Conservation (phyloP, 2,113 vertebrate species). For the Phyllostomus hastatus region DNA sequence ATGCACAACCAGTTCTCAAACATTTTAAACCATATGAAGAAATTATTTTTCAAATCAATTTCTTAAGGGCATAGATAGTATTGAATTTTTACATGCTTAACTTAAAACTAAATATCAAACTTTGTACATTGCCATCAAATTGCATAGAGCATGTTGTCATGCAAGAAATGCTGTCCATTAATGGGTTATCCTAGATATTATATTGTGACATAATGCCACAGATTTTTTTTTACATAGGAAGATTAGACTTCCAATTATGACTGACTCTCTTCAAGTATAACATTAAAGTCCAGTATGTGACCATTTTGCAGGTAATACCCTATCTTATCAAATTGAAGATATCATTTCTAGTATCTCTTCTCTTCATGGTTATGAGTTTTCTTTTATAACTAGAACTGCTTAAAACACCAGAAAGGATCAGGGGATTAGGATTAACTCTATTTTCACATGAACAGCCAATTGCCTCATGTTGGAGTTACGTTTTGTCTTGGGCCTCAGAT, state of each 20-base stretch:
- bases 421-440: neutral
- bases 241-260: neutral
- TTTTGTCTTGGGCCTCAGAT: neutral
- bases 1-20: too few relatives aligned
- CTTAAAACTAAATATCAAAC: neutral
- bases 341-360: neutral
- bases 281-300: neutral
- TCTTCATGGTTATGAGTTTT: neutral
- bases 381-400: neutral
- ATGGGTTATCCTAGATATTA: neutral
- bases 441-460: neutral
- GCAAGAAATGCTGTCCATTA: neutral
- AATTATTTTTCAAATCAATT: neutral
- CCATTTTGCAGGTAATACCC: neutral
- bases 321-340: constrained; percentile 10
- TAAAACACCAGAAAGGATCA: neutral
- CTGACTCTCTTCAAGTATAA: neutral
- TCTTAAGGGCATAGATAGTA: neutral
- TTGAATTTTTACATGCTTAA: neutral
- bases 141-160: neutral
- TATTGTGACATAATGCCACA: neutral
- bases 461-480: neutral
- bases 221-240: neutral
- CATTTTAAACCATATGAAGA: neutral
- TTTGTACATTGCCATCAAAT: neutral